Conservation (phyloP, 53 echinoderm and acorn worm genomes). For the Echinometra lucunter region DNA sequence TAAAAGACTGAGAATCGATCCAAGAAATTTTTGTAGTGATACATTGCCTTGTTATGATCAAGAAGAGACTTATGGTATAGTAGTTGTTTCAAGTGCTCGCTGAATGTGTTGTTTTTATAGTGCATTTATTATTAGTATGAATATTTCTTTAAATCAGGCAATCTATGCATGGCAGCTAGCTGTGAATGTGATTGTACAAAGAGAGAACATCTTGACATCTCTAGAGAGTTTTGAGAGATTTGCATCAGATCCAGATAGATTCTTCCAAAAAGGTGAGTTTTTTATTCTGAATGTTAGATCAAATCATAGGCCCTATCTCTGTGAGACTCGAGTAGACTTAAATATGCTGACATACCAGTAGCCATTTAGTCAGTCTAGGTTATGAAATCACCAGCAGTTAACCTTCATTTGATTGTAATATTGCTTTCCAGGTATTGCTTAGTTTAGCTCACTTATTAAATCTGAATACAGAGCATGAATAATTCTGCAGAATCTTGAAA, state of each 20-base stretch:
- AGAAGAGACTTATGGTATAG: too few species aligned
- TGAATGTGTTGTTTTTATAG: too few species aligned
- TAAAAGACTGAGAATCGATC: too few species aligned
- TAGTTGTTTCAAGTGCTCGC: too few species aligned
- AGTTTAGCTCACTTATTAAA: neutral
- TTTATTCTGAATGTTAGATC: too few species aligned
- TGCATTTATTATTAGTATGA: too few species aligned
- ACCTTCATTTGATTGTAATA: neutral
- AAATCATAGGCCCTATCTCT: too few species aligned
- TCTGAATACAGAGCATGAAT: neutral
- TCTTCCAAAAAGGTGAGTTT: slow-evolving; percentile 92
- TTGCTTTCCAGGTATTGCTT: neutral
- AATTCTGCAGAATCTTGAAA: neutral
- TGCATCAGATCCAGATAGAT: slow-evolving; percentile 95
- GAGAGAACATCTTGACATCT: slow-evolving; percentile 81
- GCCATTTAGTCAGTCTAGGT: too few species aligned
- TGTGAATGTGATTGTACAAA: slow-evolving; percentile 77
- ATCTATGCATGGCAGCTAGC: slow-evolving; percentile 90
- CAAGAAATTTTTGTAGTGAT: too few species aligned
- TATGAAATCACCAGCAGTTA: neutral
- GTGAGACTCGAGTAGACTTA: too few species aligned
- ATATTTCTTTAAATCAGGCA: slow-evolving; percentile 64
- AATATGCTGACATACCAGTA: neutral
- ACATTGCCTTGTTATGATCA: too few species aligned
- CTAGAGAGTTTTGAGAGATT: slow-evolving; percentile 90